phyloP scores from a whole-genome alignment of 2,113 vertebrate species.

The Pelvicachromis taeniatus region DNA sequence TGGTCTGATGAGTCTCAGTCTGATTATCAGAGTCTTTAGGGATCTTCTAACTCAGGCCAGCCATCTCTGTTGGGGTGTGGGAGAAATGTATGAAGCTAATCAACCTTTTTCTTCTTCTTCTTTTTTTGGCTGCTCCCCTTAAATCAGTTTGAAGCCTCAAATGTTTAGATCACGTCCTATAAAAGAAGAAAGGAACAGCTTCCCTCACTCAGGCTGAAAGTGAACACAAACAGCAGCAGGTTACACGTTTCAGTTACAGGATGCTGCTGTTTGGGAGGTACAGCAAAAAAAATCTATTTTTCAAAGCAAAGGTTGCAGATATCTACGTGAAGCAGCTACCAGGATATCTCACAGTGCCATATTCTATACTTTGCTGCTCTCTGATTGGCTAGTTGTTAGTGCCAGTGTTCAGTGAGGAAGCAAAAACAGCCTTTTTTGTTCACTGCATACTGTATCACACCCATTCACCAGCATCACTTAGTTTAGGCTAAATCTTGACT shows the following conservation, averaged over 20 bases:
- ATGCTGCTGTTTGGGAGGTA: accelerated
- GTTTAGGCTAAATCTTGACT: neutral
- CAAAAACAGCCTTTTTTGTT: neutral
- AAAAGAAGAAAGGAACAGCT: neutral
- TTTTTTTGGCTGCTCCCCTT: neutral
- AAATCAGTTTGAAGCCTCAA: neutral
- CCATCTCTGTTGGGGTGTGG: neutral
- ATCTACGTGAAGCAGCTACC: neutral
- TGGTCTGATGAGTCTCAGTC: neutral
- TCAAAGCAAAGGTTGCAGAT: neutral
- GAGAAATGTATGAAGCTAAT: neutral
- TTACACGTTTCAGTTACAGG: neutral
- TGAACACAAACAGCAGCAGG: neutral
- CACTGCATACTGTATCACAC: neutral
- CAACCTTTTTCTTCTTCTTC: neutral
- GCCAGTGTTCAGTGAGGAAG: neutral
- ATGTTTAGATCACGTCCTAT: neutral
- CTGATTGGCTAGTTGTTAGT: neutral
- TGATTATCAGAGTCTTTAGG: neutral
- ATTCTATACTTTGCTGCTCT: neutral
- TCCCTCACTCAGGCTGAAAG: neutral
- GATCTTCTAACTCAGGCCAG: neutral
- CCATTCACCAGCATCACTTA: neutral
- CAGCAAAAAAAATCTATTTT: neutral
- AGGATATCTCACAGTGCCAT: accelerated